These are phyloP conservation scores for Aurelia aurita DNA, from an alignment of 30 jellyfish, hydroid and myxozoan genomes.

Conservation along the genomic window DNA sequence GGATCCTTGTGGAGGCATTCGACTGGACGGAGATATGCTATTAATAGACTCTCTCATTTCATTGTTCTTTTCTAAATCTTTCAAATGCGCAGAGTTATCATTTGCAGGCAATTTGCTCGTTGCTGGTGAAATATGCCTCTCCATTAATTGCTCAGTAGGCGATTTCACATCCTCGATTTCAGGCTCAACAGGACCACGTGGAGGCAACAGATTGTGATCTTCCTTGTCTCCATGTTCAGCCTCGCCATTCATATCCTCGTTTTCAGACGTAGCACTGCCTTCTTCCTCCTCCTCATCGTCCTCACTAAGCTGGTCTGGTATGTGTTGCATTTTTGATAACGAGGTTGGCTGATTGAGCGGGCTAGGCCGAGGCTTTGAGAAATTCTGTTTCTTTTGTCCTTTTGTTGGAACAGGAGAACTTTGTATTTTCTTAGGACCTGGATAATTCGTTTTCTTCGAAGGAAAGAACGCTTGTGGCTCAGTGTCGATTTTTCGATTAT, in stretches of 20 bases:
- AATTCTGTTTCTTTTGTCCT: constrained; percentile 63
- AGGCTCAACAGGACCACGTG: constrained; percentile 37
- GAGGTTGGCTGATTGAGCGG: constrained; percentile 77
- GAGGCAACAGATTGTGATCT: constrained; percentile 2
- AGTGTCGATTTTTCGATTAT: constrained; percentile 38
- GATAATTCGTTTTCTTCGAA: constrained; percentile 42
- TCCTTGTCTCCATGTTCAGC: constrained; percentile 29
- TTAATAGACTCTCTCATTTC: neutral
- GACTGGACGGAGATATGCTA: constrained; percentile 14
- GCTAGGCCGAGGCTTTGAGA: constrained; percentile 66
- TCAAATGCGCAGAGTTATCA: constrained; percentile 2
- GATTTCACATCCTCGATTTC: constrained; percentile 52
- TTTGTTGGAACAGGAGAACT: constrained; percentile 31
- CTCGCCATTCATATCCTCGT: constrained; percentile 46
- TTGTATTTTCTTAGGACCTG: neutral
- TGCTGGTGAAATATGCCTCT: constrained; percentile 53
- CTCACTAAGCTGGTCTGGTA: constrained; percentile 69
- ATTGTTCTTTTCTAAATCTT: constrained; percentile 1
- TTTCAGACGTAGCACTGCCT: constrained; percentile 40
- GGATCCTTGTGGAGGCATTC: constrained; percentile 36
- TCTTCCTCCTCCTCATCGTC: constrained; percentile 73
- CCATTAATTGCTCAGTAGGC: constrained; percentile 53
- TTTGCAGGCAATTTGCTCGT: constrained; percentile 22
- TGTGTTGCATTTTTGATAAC: constrained; percentile 41
- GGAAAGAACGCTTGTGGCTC: constrained; percentile 33